phyloP scores from a whole-genome alignment of 1,140 invertebrate genomes.

The Pteromalus puparum region DNA sequence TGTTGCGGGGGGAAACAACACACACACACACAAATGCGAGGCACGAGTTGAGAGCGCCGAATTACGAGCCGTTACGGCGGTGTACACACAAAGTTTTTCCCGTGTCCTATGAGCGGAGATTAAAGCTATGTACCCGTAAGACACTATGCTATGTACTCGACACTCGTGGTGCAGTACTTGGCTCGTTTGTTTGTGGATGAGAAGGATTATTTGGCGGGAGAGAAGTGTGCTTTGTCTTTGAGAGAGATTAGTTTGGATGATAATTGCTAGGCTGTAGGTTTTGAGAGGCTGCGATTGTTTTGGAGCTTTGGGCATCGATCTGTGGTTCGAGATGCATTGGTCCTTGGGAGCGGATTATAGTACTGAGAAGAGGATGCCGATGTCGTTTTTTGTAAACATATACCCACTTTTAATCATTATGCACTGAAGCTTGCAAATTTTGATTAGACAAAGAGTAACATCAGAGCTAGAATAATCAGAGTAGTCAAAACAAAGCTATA shows the following conservation, averaged over 20 bases:
- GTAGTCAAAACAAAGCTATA: not conserved
- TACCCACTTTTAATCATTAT: too few species aligned
- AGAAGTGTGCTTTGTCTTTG: too few species aligned
- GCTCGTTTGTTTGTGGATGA: not conserved
- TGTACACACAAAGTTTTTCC: not conserved
- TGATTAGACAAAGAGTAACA: too few species aligned
- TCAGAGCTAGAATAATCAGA: too few species aligned
- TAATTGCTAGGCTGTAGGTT: not conserved
- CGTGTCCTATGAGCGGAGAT: not conserved
- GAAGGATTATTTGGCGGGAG: not conserved
- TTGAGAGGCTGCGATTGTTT: not conserved
- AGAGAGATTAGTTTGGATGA: not conserved
- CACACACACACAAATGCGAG: not conserved
- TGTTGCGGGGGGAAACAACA: not conserved
- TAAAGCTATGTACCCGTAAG: not conserved
- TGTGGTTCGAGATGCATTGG: too few species aligned
- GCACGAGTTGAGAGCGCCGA: not conserved
- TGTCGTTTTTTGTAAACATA: too few species aligned
- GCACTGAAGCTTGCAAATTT: too few species aligned
- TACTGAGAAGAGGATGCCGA: too few species aligned
- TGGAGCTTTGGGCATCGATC: not conserved
- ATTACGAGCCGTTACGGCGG: not conserved
- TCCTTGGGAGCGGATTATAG: too few species aligned
- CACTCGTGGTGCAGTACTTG: too few species aligned
- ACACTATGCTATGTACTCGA: too few species aligned